Base-by-base conservation (phyloP, 92 coral and sea anemone genomes). In the Palythoa grandiflora region DNA sequence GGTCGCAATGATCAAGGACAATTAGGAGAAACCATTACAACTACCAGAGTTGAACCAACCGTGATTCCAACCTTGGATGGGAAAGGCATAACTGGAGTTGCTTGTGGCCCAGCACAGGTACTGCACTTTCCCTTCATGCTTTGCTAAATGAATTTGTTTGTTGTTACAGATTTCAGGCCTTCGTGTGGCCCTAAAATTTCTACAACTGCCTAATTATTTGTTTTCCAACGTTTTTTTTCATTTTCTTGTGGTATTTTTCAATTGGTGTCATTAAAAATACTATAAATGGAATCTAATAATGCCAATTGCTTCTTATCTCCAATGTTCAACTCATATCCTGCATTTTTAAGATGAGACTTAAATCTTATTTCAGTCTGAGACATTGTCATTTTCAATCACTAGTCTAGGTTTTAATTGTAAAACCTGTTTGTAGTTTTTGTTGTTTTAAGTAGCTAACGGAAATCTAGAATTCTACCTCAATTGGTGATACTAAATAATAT, bases 21-120 rank as follows among this genome's bases (percentile, higher is more conserved):
- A 88, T 91, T 97, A 12, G 99, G 99, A n/a, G 94, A 95, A 78
- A 88, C 98, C 17, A 76, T 88, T 51, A 92, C 94, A 28, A 84
- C 89, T 60, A 72, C 92, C 6, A 92, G 92, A 65, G 83, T 92
- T 50, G 92, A 88, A 63, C 99, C 99, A 48, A 88, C 95, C n/a
- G 87, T 85, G n/a, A 89, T 97, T 39, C 71, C 90, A 14, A 86
- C 92, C 19, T 73, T 93, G 73, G 93, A 83, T 21, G 89, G 95
- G 75, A 97, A 92, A 60, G 95, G 94, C 9, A 91, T 97, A 61
- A 75, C 95, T 60, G 92, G 93, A 40, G 96, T 97, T 17, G 95
- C 99, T 48, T 95, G 97, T 91, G 99, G 99, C 68, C 99, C 99
- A 55, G 98, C 99, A 9, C 99, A 97, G 98, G 99, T 97, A 73